Evolutionary conservation across 2,888 invertebrate species (phyloP).

Genomic region (Trachelus tabidus): DNA sequence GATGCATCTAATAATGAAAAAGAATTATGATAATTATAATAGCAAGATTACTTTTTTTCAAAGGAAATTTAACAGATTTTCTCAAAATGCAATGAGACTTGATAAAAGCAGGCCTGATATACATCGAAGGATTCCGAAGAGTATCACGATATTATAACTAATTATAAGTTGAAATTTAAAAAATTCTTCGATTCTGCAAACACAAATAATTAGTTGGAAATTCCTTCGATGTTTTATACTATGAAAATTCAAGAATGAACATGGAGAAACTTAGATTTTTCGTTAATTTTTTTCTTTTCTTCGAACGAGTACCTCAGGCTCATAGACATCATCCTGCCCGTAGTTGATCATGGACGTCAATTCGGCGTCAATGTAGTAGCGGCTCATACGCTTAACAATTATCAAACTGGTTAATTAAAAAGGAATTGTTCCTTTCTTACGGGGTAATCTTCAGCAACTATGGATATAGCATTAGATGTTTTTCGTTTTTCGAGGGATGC

Average conservation of each 20-base stretch:
- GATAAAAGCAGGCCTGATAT: background rate
- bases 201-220: background rate
- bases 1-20: constrained; percentile 6
- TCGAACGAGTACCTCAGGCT: constrained; percentile 56
- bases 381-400: constrained; percentile 79
- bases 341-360: constrained; percentile 80
- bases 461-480: background rate
- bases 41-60: background rate
- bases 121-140: background rate
- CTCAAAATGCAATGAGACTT: background rate
- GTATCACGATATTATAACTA: background rate
- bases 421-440: background rate
- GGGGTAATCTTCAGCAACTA: background rate
- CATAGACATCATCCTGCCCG: constrained; percentile 70
- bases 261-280: constrained; percentile 14
- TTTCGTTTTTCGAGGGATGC: background rate
- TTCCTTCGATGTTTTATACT: background rate
- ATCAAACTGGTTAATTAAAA: constrained; percentile 14
- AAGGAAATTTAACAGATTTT: constrained; percentile 6
- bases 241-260: background rate
- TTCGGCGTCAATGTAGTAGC: constrained; percentile 85
- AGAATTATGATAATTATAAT: constrained; percentile 2
- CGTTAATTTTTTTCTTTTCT: background rate
- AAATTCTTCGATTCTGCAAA: background rate
- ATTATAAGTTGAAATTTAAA: background rate